Evolutionary conservation across 2,797 vertebrate genomes (phyloP), one percentile per base, ranked within the genome.

Genomic region (Squalus acanthias): DNA sequence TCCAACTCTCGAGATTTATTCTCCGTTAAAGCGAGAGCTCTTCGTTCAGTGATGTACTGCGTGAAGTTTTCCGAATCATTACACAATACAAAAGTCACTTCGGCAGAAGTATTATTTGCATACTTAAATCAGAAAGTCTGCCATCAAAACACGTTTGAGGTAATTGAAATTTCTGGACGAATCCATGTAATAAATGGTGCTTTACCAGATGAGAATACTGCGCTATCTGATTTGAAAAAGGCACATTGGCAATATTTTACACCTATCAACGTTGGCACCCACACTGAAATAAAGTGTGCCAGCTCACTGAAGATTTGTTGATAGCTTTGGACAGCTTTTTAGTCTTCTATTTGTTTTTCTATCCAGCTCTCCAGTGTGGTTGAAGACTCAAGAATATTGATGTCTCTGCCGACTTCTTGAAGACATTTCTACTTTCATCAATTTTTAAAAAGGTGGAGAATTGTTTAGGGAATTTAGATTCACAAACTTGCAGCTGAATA

Each of bases 271-370:
- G n/a, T 1, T 46, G 20, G 91, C 91, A 46, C 63, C n/a, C 20
- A 24, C 88, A 91, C 15, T 91, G 88, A 91, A 33, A 91, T 93
- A 93, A 46, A 93, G 22, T 67, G 60, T 93, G 33, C 63, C 88
- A 22, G 91, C 17, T 93, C n/a, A 46, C 10, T 24, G n/a, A 69
- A 93, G n/a, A 46, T 93, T 93, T 93, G 7, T 22, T 46, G n/a
- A 46, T 46, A 46, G 2, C 63, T 24, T 46, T 24, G 22, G n/a
- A 93, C 65, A 67, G 91, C n/a, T 69, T 93, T 93, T 93, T 46
- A 46, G n/a, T 8, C 39, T 46, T 93, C 7, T 69, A 50, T 93
- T 69, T 93, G 91, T 39, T 93, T 91, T 93, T 17, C n/a, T 69
- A 69, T 93, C 46, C n/a, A 39, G 17, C 67, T 26, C n/a, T 67